Evolutionary conservation across 2,888 invertebrate species (phyloP).

Genomic region (Conops quadrifasciatus): DNA sequence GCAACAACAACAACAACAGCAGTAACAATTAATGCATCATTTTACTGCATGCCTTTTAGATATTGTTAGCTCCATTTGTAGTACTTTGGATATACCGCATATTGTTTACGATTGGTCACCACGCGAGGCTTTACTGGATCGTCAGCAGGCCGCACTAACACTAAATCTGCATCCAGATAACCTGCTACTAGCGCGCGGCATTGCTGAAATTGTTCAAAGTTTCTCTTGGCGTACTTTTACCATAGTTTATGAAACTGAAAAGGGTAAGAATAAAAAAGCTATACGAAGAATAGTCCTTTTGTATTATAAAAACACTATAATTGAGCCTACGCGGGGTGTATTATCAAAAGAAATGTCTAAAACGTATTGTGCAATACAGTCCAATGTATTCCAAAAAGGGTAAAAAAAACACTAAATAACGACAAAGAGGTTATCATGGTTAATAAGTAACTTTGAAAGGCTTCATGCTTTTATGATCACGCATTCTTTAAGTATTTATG

Average conservation of each 20-base stretch:
- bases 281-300: no score
- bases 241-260: constrained; percentile 84
- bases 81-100: constrained; percentile 72
- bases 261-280: constrained; percentile 66
- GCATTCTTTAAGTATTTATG: no score
- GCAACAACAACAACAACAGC: no score
- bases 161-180: constrained; percentile 78
- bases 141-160: constrained; percentile 67
- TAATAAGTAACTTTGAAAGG: no score
- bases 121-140: constrained; percentile 64
- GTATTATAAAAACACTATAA: no score
- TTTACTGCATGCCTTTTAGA: constrained; percentile 46
- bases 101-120: constrained; percentile 71
- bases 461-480: no score
- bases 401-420: no score
- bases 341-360: no score
- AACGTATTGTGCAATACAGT: no score
- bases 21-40: not conserved
- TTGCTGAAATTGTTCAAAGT: constrained; percentile 76
- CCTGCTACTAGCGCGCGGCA: constrained; percentile 72
- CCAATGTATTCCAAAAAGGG: no score
- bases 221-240: constrained; percentile 84
- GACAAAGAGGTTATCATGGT: no score
- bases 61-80: constrained; percentile 69
- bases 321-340: no score